Evolutionary conservation across 2,888 invertebrate species (phyloP).

Genomic region (Rhodophaea formosa): DNA sequence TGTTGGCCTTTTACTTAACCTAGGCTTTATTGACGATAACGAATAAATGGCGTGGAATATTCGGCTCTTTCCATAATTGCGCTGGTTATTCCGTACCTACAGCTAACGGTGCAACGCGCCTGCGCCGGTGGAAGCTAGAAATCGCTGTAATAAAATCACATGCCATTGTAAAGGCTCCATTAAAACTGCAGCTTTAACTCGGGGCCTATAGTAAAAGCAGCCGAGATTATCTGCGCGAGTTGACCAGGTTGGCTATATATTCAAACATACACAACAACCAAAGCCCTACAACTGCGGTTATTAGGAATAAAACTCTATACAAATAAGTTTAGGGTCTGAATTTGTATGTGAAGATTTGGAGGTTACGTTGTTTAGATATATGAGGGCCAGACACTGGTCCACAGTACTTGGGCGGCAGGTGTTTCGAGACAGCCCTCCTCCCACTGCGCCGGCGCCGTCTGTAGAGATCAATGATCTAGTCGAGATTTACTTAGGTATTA

Average conservation of each 20-base stretch:
- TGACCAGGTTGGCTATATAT: constrained; percentile 62
- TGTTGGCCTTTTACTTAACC: too few species aligned
- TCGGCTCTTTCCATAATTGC: not conserved
- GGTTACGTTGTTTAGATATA: constrained; percentile 37
- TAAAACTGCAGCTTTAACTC: constrained; percentile 54
- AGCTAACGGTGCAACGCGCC: constrained; percentile 33
- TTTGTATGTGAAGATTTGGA: constrained; percentile 31
- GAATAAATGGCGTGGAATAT: too few species aligned
- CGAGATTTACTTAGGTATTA: constrained; percentile 70
- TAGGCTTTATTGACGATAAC: too few species aligned
- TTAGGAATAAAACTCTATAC: constrained; percentile 40
- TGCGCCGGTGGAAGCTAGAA: constrained; percentile 29
- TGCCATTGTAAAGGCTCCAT: constrained; percentile 53
- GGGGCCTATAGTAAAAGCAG: constrained; percentile 66
- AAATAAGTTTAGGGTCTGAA: constrained; percentile 40
- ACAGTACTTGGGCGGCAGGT: constrained; percentile 80
- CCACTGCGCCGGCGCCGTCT: constrained; percentile 70
- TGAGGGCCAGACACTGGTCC: constrained; percentile 54
- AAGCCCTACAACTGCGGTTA: constrained; percentile 13
- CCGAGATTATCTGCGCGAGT: constrained; percentile 71
- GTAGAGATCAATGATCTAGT: constrained; percentile 74
- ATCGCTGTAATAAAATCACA: constrained; percentile 45
- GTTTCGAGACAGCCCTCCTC: constrained; percentile 73
- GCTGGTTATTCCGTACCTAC: constrained; percentile 1
- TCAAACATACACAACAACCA: constrained; percentile 26